phyloP scores from a whole-genome alignment of 2,888 invertebrate species.

The Nymphalis polychloros region DNA sequence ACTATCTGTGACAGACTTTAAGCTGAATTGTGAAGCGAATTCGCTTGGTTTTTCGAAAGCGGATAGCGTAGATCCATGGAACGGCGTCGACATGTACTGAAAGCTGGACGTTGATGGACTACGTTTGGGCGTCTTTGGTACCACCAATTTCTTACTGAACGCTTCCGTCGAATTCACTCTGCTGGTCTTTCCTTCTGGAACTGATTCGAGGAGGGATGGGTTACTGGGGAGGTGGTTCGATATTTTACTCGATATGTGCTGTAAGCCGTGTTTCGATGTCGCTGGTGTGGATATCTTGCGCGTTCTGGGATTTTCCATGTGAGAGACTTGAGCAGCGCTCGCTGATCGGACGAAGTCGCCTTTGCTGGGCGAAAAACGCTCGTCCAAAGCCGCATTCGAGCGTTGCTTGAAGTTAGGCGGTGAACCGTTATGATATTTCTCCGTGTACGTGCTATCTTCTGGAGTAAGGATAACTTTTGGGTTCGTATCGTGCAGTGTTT shows the following conservation, averaged over 20 bases:
- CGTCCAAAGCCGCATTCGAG: conserved; percentile 55
- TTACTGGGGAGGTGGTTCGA: conserved; percentile 84
- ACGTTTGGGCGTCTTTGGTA: conserved; percentile 81
- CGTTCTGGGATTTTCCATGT: conserved; percentile 56
- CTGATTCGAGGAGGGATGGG: conserved; percentile 84
- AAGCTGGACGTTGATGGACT: conserved; percentile 91
- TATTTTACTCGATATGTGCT: conserved; percentile 82
- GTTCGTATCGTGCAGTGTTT: conserved; percentile 51
- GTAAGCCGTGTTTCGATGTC: conserved; percentile 73
- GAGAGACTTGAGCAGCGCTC: conserved; percentile 86
- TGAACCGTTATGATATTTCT: conserved; percentile 61
- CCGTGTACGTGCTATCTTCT: conserved; percentile 52
- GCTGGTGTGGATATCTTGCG: conserved; percentile 68
- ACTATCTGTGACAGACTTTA: conserved; percentile 85
- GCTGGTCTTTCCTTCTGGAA: conserved; percentile 83
- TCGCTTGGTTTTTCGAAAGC: conserved; percentile 88
- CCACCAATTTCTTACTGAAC: conserved; percentile 64
- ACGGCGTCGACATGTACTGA: conserved; percentile 91
- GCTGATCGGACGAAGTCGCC: conserved; percentile 83
- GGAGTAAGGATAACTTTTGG: conserved; percentile 60
- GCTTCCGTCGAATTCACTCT: conserved; percentile 66
- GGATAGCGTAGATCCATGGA: conserved; percentile 91
- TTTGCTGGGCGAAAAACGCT: conserved; percentile 45
- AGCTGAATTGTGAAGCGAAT: conserved; percentile 89
- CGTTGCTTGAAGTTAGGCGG: conserved; percentile 62